phyloP scores from a whole-genome alignment of 2,797 vertebrate species.

The Coluber constrictor region DNA sequence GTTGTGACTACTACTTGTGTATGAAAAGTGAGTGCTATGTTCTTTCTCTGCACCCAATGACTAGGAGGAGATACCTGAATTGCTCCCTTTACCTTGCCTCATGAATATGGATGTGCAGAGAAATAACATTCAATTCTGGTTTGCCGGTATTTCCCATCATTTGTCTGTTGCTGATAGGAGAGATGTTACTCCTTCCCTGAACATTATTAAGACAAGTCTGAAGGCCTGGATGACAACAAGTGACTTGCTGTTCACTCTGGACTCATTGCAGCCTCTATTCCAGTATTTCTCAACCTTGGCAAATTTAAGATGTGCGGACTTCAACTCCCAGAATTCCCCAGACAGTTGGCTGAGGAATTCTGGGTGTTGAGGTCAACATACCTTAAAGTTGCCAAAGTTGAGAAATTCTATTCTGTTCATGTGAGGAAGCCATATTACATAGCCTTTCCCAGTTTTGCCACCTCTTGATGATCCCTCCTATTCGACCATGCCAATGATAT shows the following conservation, averaged over 20 bases:
- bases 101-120: background rate
- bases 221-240: background rate
- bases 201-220: background rate
- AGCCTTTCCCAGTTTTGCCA: background rate
- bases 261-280: background rate
- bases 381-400: background rate
- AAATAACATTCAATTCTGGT: background rate
- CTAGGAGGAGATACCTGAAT: background rate
- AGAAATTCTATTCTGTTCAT: background rate
- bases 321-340: background rate
- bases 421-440: background rate
- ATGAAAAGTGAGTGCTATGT: background rate
- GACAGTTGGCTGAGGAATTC: background rate
- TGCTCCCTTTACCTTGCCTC: background rate
- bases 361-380: background rate
- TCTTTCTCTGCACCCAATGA: background rate
- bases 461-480: background rate
- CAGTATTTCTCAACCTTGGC: background rate
- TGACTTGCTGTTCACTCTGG: background rate
- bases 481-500: background rate
- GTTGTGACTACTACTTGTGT: background rate
- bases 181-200: background rate
- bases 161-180: background rate
- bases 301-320: background rate
- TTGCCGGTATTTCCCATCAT: background rate